Evolutionary conservation across 2,113 vertebrate genomes (phyloP).

Genomic region (Sialia sialis): DNA sequence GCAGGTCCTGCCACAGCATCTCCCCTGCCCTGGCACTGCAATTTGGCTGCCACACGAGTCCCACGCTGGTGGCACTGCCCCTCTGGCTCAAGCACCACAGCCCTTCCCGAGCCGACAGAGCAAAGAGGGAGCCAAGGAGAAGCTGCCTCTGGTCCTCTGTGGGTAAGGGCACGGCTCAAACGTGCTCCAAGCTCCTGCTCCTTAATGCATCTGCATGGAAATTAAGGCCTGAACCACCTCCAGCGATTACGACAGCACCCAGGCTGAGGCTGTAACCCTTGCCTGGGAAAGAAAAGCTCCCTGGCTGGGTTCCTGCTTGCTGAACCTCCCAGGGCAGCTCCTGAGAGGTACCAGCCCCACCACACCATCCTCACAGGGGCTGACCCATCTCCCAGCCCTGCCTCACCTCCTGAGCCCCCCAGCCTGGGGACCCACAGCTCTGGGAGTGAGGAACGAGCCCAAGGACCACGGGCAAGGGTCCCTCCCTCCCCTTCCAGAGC

Average conservation of each 20-base stretch:
- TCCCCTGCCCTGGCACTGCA: fast-evolving
- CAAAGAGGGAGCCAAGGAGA: not conserved
- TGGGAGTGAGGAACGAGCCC: not conserved
- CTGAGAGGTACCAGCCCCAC: not conserved
- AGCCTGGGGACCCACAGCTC: not conserved
- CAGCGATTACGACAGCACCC: conserved; percentile 26
- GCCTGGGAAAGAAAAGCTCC: not conserved
- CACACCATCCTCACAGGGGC: not conserved
- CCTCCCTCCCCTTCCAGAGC: not conserved
- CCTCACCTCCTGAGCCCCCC: fast-evolving
- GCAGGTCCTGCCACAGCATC: not conserved
- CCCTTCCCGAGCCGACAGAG: fast-evolving
- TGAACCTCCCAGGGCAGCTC: not conserved
- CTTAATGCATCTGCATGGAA: conserved; percentile 31
- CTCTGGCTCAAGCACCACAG: fast-evolving
- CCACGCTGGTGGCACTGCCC: not conserved
- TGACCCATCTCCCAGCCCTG: not conserved
- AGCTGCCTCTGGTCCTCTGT: not conserved
- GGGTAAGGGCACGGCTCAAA: not conserved
- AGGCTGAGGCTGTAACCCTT: conserved; percentile 7
- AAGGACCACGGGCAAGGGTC: fast-evolving
- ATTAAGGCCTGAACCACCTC: conserved; percentile 44
- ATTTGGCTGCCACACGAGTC: fast-evolving
- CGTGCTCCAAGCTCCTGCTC: not conserved
- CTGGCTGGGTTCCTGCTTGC: not conserved